Percentiles rank a stretch among this genome's conserved stretches.
phyloP scores from a whole-genome alignment of 92 coral and sea anemone species.

The Virgularia gustaviana region DNA sequence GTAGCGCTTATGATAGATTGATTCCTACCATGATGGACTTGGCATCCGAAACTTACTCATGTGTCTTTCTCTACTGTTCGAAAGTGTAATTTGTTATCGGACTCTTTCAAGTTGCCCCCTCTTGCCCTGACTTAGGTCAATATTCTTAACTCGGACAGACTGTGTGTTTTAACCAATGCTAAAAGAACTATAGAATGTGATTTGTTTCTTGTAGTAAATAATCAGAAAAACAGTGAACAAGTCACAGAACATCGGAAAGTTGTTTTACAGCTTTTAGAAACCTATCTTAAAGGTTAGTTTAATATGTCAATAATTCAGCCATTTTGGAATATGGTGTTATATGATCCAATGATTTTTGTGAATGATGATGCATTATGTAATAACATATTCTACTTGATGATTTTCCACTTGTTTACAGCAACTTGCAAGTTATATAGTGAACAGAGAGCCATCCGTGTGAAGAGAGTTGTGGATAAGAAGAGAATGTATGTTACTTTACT shows the following conservation, averaged over 20 bases:
- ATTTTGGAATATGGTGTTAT: not conserved
- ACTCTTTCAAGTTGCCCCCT: no score
- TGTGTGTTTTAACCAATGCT: no score
- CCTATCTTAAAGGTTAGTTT: slow-evolving; percentile 73
- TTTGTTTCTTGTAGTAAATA: no score
- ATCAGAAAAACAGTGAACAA: slow-evolving; percentile 63
- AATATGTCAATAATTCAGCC: not conserved
- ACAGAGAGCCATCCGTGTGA: slow-evolving; percentile 95
- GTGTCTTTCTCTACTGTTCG: no score
- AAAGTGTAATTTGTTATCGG: no score
- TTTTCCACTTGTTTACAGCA: slow-evolving; percentile 41
- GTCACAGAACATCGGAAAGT: slow-evolving; percentile 69
- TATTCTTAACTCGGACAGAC: no score
- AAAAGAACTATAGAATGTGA: no score
- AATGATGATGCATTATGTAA: no score
- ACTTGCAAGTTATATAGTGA: slow-evolving; percentile 94
- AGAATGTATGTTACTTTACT: slow-evolving; percentile 64
- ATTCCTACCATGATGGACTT: no score
- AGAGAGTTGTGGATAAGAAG: slow-evolving; percentile 89
- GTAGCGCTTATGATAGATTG: no score
- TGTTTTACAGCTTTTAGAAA: slow-evolving; percentile 69
- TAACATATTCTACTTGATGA: not conserved
- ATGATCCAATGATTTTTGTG: not conserved
- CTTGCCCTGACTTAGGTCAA: no score
- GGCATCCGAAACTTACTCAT: no score